Conservation (phyloP, 2,113 vertebrate species). For the Hystrix cristata region DNA sequence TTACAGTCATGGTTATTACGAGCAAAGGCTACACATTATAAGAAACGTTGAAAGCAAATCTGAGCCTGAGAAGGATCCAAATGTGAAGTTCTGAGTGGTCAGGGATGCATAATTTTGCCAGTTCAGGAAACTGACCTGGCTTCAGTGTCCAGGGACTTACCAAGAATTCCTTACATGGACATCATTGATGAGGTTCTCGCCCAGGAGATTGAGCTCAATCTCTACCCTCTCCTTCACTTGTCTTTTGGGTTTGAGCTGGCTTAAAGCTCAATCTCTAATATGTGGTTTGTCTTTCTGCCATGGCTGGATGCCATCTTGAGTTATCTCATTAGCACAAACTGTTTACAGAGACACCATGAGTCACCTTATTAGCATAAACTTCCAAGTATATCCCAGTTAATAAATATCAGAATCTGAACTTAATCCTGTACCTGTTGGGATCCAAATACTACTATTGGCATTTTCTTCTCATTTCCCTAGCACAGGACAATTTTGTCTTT, state of each 20-base stretch:
- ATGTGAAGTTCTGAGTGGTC: background rate
- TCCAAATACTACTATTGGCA: background rate
- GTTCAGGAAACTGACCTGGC: background rate
- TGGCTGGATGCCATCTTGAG: background rate
- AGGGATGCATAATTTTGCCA: background rate
- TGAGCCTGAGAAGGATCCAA: background rate
- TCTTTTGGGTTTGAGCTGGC: background rate
- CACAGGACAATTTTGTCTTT: background rate
- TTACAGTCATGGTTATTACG: background rate
- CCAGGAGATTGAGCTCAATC: background rate
- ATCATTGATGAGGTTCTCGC: background rate
- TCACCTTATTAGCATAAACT: background rate
- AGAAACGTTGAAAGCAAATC: background rate
- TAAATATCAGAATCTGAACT: background rate
- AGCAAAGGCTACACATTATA: background rate
- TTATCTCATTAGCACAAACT: background rate
- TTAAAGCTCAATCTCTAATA: background rate
- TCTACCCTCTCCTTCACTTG: background rate
- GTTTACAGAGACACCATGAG: background rate
- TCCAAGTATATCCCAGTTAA: background rate
- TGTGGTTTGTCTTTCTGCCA: background rate
- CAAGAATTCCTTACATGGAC: background rate
- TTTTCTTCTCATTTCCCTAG: background rate
- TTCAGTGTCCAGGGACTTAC: background rate
- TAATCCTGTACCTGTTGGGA: background rate